Evolutionary conservation across 2,888 invertebrate genomes (phyloP), one percentile per base, ranked within the genome.

Genomic region (Yponomeuta plumbellus): DNA sequence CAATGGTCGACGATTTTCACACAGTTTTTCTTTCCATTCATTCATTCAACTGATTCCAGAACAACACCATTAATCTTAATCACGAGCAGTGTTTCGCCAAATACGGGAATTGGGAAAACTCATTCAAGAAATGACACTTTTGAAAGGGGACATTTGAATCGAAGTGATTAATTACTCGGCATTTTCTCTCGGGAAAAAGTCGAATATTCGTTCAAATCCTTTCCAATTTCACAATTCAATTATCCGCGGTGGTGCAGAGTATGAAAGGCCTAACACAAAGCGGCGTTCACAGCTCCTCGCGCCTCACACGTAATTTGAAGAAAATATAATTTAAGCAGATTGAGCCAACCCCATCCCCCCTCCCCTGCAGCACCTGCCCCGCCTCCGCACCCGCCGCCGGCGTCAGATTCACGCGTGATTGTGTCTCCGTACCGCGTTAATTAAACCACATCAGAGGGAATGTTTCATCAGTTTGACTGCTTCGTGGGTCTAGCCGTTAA

Each of bases 11-110:
- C 44, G 22, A 20, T 44, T 44, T n/a, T 44, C 44, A 22, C 44
- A 11, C 63, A 63, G 44, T 44, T 44, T 44, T 21, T 63, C 21
- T 52, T n/a, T 34, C n/a, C 11, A 6, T 52, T 34, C 61, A n/a
- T 63, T 44, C 63, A 21, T 63, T 22, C 44, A 63, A 22, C 11
- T 61, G 62, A 62, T 62, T 62, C 59, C 11, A 1, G 59, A 20
- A 59, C 59, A 21, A 21, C n/a, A 34, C 52, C 67, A 69, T 69
- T 67, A 66, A 69, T 69, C 68, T 69, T 67, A 22, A 66, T 67
- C 67, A 22, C 62, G 34, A 56, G 40, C 39, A 52, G 23, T 59
- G 64, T 67, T 67, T 66, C 64, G 66, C 66, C 52, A 66, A 66
- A 61, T 65, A 65, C 44, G 44, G 44, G 44, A 52, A n/a, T 4